phyloP scores from a whole-genome alignment of 2,113 vertebrate species.

The Ceratotherium simum region DNA sequence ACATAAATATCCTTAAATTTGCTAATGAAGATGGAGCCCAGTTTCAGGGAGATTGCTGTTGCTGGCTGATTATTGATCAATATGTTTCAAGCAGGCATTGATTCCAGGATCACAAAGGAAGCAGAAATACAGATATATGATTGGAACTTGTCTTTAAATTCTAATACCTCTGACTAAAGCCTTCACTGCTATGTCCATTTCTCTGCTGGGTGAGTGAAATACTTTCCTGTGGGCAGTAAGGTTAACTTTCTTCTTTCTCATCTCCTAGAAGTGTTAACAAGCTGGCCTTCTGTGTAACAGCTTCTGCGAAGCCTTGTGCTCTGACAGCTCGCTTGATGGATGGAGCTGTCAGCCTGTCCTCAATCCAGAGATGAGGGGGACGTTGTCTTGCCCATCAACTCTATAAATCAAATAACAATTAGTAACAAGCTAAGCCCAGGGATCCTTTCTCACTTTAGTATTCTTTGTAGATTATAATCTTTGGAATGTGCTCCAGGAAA shows the following conservation, averaged over 20 bases:
- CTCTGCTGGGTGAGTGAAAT: background rate
- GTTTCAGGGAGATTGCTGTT: background rate
- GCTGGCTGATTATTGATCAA: slow-evolving; percentile 23
- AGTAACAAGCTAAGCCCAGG: background rate
- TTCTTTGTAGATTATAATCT: slow-evolving; percentile 67
- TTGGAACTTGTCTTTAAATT: slow-evolving; percentile 34
- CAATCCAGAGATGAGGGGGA: background rate
- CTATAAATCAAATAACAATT: slow-evolving; percentile 72
- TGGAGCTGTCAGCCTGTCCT: slow-evolving; percentile 42
- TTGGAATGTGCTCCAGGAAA: slow-evolving; percentile 26
- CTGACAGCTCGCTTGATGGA: slow-evolving; percentile 65
- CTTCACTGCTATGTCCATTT: background rate
- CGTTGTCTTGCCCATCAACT: slow-evolving; percentile 29
- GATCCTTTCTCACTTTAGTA: slow-evolving; percentile 34
- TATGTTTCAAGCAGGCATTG: background rate
- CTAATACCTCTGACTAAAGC: background rate
- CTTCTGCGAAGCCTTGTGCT: background rate
- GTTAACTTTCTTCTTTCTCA: slow-evolving; percentile 55
- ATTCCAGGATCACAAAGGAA: slow-evolving; percentile 10
- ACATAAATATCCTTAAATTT: slow-evolving; percentile 8
- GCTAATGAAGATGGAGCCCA: background rate
- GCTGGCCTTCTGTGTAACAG: slow-evolving; percentile 40
- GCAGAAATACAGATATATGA: background rate
- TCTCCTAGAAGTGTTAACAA: slow-evolving; percentile 40
- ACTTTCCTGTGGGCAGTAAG: background rate